Evolutionary conservation across 2,888 invertebrate genomes (phyloP).

Genomic region (Cyclophora albipunctata): DNA sequence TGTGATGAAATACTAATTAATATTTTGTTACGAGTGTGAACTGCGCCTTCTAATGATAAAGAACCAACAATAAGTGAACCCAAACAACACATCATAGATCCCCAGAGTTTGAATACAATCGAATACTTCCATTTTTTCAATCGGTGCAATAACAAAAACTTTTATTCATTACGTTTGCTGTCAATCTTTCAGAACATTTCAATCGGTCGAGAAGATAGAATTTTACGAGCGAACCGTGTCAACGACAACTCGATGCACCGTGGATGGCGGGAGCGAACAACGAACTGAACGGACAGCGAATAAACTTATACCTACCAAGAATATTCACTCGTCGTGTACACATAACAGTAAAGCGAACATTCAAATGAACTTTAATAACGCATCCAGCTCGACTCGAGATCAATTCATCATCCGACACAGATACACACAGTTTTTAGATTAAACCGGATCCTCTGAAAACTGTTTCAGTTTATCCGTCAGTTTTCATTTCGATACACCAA

Average conservation of each 20-base stretch:
- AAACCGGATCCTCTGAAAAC: not conserved
- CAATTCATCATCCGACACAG: too few species aligned
- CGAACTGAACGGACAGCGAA: not conserved
- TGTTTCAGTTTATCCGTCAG: not conserved
- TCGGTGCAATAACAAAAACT: too few species aligned
- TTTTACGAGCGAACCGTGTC: constrained; percentile 10
- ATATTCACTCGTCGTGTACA: not conserved
- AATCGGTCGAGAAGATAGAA: not conserved
- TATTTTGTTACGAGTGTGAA: too few species aligned
- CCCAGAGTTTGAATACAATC: too few species aligned
- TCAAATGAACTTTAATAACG: too few species aligned
- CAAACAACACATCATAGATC: too few species aligned
- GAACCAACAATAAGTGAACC: too few species aligned
- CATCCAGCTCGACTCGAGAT: too few species aligned
- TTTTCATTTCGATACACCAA: constrained; percentile 3
- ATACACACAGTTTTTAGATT: too few species aligned
- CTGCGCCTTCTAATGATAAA: too few species aligned
- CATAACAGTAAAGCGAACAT: constrained; percentile 9
- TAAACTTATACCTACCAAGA: not conserved
- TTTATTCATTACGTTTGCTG: not conserved
- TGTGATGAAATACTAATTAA: too few species aligned
- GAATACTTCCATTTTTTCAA: too few species aligned
- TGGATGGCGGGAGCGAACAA: constrained; percentile 4
- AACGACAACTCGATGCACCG: constrained; percentile 16
- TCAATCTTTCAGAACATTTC: not conserved